Evolutionary conservation across 1,140 invertebrate species (phyloP), one percentile per base, ranked within the genome.

Genomic region (Brachionus manjavacas): DNA sequence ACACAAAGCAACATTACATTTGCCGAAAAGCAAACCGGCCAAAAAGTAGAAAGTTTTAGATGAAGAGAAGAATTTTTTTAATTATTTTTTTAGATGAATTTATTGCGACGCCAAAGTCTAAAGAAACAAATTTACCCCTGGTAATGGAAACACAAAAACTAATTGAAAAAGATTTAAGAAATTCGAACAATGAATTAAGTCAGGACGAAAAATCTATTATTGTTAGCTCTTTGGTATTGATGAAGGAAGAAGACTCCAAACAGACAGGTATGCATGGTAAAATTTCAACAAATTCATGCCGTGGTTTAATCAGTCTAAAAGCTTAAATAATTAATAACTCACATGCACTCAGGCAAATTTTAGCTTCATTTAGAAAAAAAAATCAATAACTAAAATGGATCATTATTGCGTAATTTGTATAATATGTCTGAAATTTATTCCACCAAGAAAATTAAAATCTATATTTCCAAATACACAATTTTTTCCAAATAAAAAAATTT

Each of bases 141-240:
- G 39, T 72, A 39, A n/a, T 41, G 14, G 39, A 39, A 20, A 23
- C 28, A 16, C 35, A 16, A 4, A 16, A 16, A 16, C 4, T 43
- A 11, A 16, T 46, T 25, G 20, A 76, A 76, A 49, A 25, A 49
- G 41, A 46, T 25, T 49, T 60, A 20, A 9, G 9, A 16, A 60
- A 20, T 20, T 23, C 20, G 2, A 52, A 49, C 7, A 14, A 49
- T 25, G 72, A 76, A 8, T 49, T 76, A 49, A 76, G 20, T 12
- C 72, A 49, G 46, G 72, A 76, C 4, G 72, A 76, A 76, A 76
- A 76, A 46, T 76, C 72, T 25, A 76, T 76, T 25, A 76, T 76
- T 52, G 72, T 76, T 11, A 46, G 41, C 11, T 49, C 41, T 35
- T 76, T 76, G 46, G 25, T 76, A 25, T 28, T 76, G 28, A 76